These are phyloP conservation scores for Heliconius ethilla DNA, from an alignment of 2,888 invertebrate genomes.

Conservation along the genomic window DNA sequence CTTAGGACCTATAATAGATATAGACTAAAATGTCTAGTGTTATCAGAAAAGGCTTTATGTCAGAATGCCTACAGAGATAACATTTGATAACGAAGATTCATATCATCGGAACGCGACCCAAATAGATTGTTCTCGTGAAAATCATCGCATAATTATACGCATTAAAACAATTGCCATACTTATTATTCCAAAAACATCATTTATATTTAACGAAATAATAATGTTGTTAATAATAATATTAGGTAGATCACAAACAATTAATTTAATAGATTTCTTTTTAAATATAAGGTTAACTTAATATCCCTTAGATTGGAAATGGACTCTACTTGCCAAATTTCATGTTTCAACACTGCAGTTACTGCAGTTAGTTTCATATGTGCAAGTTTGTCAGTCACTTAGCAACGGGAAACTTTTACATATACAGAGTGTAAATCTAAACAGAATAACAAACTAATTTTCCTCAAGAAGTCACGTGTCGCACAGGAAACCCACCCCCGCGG, in stretches of 20 bases:
- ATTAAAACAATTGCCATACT: no score
- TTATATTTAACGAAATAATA: no score
- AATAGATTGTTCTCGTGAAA: conserved; percentile 35
- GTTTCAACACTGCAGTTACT: no score
- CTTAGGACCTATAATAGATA: conserved; percentile 16
- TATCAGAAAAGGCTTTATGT: conserved; percentile 41
- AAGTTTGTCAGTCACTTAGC: background rate
- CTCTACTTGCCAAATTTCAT: background rate
- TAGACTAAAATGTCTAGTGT: conserved; percentile 36
- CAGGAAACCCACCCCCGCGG: conserved; percentile 52
- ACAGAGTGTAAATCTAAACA: background rate
- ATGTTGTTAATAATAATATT: no score
- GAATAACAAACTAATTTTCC: conserved; percentile 18
- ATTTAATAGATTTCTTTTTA: background rate
- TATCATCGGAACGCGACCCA: conserved; percentile 51
- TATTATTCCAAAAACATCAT: no score
- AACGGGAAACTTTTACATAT: background rate
- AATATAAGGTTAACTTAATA: background rate
- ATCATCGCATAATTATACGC: conserved; percentile 14
- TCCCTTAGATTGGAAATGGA: no score
- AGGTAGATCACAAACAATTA: no score
- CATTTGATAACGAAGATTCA: conserved; percentile 46
- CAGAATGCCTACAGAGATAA: conserved; percentile 42
- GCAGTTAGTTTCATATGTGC: no score
- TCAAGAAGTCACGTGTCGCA: conserved; percentile 22